Conservation (phyloP, 2,113 vertebrate species). For the Micronycteris hirsuta region DNA sequence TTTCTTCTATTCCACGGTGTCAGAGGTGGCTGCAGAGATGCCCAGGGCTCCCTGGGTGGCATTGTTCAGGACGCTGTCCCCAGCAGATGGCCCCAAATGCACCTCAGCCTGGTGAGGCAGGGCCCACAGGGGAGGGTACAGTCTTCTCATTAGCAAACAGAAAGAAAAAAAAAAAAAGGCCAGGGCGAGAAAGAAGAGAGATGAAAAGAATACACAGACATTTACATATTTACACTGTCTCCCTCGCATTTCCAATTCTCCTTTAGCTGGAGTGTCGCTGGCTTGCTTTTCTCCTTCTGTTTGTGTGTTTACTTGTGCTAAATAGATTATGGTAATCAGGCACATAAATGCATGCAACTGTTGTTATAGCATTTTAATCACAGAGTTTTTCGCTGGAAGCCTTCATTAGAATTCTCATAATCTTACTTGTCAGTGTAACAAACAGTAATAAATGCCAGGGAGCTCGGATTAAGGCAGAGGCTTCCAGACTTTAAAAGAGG, state of each 20-base stretch:
- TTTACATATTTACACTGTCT: slow-evolving; percentile 89
- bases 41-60: slow-evolving; percentile 78
- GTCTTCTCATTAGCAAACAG: slow-evolving; percentile 83
- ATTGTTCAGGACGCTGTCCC: slow-evolving; percentile 77
- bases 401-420: slow-evolving; percentile 97
- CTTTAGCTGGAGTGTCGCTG: slow-evolving; percentile 80
- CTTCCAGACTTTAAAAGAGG: slow-evolving; percentile 85
- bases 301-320: slow-evolving; percentile 92
- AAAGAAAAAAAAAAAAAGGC: slow-evolving; percentile 34
- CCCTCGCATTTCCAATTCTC: slow-evolving; percentile 82
- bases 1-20: slow-evolving; percentile 67
- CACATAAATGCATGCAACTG: slow-evolving; percentile 89
- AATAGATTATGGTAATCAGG: slow-evolving; percentile 96
- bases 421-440: slow-evolving; percentile 92
- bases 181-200: slow-evolving; percentile 76
- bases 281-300: slow-evolving; percentile 87
- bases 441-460: slow-evolving; percentile 91
- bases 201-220: slow-evolving; percentile 85
- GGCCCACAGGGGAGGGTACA: slow-evolving; percentile 79
- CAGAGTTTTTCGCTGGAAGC: slow-evolving; percentile 86
- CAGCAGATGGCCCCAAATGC: slow-evolving; percentile 85
- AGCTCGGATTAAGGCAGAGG: slow-evolving; percentile 87
- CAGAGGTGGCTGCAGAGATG: slow-evolving; percentile 78
- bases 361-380: slow-evolving; percentile 93
- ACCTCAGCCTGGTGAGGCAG: slow-evolving; percentile 76